Base-by-base conservation (phyloP, 2,113 vertebrate species). In the Puma concolor region DNA sequence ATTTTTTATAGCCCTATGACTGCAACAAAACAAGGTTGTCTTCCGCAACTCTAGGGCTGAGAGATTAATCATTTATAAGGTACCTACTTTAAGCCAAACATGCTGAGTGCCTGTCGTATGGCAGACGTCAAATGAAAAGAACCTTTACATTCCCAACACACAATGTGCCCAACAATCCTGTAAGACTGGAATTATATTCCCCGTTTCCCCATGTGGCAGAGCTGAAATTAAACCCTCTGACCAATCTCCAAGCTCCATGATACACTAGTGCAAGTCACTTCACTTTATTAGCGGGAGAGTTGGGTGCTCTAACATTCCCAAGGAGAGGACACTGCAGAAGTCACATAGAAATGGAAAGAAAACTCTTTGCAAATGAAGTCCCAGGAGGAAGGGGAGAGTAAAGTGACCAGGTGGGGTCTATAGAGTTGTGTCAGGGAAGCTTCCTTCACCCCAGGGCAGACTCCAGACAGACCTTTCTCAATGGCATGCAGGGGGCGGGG, bases 331-430 rank as follows among this genome's bases (percentile, higher is more conserved):
- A 29, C 38, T 21, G 7, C 60, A n/a, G 23, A 74, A 33, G 38
- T 50, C 41, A n/a, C n/a, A 31, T n/a, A n/a, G 54, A 52, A 33
- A 25, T 52, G 41, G 44, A 27, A 76, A 72, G 74, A 54, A 44
- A 88, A 88, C 12, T 44, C 93, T 86, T 38, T 50, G 63, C 38
- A 81, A 48, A 48, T 41, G 41, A 60, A 13, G 12, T 84, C 41
- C 81, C 31, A 3, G 0, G 41, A 38, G 5, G 63, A 50, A 5
- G 33, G 21, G 19, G 1, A 1, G 0, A 50, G 50, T 16, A 31
- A 57, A 19, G 60, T 11, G 57, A 21, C 15, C 29, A 4, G 0
- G 9, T 15, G 25, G 63, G 12, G 4, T 44, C 44, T 12, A 44
- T 0, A 69, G 74, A 44, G 21, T 25, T 48, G 15, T 71, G 10